Evolutionary conservation across 2,113 vertebrate genomes (phyloP), one percentile per base, ranked within the genome.

Genomic region (Rhinichthys klamathensis): DNA sequence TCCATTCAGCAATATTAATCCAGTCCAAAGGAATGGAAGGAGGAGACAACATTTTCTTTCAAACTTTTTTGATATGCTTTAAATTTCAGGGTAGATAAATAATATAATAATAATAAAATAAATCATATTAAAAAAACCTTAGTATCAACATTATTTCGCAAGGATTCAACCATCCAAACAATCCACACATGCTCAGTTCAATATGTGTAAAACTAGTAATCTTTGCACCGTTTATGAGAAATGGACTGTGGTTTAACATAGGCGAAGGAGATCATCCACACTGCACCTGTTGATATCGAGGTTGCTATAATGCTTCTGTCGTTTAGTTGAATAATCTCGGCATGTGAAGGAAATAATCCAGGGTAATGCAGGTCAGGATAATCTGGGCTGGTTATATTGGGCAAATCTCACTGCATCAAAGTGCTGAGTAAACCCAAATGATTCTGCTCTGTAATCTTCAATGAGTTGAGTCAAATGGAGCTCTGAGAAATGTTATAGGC

Each of bases 261-360:
- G 38, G n/a, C 23, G 21, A 61, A 63, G 38, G 23, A 27, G 35
- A 46, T 63, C 35, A 79, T 44, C 7, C 56, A 27, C 7, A 44
- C 23, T 74, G 70, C 41, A 15, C 70, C 74, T 38, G 30, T 58
- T 77, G 75, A 77, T 38, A 80, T 63, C 27, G 9, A 80, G 35
- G 77, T 80, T 80, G 32, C 35, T 61, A 44, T 63, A 44, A 63
- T 27, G 38, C 7, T 11, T 51, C 60, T 27, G 58, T 5, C 8
- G 23, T 79, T 61, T 79, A 35, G 35, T 58, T 77, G 23, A 63
- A 63, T 46, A 63, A 80, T 27, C 38, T 80, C 1, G 32, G 38
- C 38, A 65, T 30, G 60, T 81, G 60, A 44, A 67, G 61, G n/a
- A 81, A 69, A 63, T 80, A 80, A 82, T 82, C 80, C 80, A 69